Percentiles rank a stretch among this genome's conserved stretches.
Conservation (phyloP, 2,888 invertebrate species). For the Syrista parreyssii region DNA sequence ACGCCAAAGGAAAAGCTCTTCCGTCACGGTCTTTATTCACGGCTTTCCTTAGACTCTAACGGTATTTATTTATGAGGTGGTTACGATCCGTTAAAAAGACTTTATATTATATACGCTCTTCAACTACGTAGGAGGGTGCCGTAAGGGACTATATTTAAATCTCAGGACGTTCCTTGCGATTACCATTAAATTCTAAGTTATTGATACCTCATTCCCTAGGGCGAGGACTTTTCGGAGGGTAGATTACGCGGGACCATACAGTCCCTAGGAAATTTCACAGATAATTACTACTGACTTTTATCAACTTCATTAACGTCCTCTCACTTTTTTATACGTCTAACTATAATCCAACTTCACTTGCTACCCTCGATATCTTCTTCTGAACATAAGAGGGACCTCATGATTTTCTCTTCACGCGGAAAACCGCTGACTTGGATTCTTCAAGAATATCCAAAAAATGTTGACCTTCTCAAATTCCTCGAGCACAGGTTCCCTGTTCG, state of each 20-base stretch:
- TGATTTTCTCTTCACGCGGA: neutral
- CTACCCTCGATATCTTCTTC: neutral
- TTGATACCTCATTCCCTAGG: constrained; percentile 22
- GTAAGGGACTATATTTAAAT: constrained; percentile 2
- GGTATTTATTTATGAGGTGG: constrained; percentile 19
- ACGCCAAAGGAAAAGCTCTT: constrained; percentile 18
- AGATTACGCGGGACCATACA: neutral
- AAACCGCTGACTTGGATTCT: neutral
- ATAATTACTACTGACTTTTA: neutral
- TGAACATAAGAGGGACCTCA: neutral
- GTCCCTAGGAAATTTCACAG: neutral
- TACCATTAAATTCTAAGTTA: constrained; percentile 42
- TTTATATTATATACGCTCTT: constrained; percentile 14
- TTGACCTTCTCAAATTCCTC: neutral
- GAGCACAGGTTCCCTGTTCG: constrained; percentile 10
- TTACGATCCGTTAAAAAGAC: constrained; percentile 12
- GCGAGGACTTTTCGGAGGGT: constrained; percentile 3
- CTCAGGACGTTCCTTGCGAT: constrained; percentile 15
- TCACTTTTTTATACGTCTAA: neutral
- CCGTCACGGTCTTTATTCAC: constrained; percentile 22
- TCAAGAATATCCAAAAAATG: neutral
- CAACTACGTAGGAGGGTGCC: constrained; percentile 2
- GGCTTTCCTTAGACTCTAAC: constrained; percentile 6
- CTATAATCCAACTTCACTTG: neutral
- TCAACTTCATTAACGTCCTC: neutral